Percentiles rank a stretch among this genome's conserved stretches.
phyloP scores from a whole-genome alignment of 2,113 vertebrate species.

The Heterochromis multidens region DNA sequence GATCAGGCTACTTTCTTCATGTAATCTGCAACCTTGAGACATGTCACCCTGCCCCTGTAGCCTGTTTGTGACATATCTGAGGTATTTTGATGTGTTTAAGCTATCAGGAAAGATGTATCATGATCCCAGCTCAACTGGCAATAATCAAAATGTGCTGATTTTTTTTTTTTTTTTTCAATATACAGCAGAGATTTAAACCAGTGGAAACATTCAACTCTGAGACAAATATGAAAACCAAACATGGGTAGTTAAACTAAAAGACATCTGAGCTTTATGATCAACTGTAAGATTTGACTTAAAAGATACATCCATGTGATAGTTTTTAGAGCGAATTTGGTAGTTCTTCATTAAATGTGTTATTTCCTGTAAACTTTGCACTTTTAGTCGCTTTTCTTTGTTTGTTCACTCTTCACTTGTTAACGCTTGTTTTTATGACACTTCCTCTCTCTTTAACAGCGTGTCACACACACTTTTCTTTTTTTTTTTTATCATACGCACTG shows the following conservation, averaged over 20 bases:
- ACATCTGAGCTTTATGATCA: not conserved
- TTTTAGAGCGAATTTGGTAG: not conserved
- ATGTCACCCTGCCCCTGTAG: not conserved
- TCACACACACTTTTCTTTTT: not conserved
- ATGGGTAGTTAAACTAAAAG: not conserved
- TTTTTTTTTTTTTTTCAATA: not conserved
- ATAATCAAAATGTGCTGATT: not conserved
- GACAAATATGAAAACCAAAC: not conserved
- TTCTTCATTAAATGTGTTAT: not conserved
- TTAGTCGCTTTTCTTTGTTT: conserved; percentile 12
- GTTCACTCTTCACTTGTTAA: conserved; percentile 16
- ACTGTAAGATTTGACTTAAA: not conserved
- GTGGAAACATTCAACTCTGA: not conserved
- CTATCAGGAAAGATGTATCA: not conserved
- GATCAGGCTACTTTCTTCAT: not conserved
- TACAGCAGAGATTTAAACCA: not conserved
- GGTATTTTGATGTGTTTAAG: not conserved
- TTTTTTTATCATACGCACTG: not conserved
- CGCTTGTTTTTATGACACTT: not conserved
- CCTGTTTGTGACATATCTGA: not conserved
- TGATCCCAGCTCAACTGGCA: not conserved
- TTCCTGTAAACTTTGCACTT: conserved; percentile 19
- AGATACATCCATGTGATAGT: not conserved
- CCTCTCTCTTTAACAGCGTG: not conserved
- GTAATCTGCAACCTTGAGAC: not conserved